Conservation (phyloP, 1,140 invertebrate genomes). For the Caenorhabditis latens region DNA sequence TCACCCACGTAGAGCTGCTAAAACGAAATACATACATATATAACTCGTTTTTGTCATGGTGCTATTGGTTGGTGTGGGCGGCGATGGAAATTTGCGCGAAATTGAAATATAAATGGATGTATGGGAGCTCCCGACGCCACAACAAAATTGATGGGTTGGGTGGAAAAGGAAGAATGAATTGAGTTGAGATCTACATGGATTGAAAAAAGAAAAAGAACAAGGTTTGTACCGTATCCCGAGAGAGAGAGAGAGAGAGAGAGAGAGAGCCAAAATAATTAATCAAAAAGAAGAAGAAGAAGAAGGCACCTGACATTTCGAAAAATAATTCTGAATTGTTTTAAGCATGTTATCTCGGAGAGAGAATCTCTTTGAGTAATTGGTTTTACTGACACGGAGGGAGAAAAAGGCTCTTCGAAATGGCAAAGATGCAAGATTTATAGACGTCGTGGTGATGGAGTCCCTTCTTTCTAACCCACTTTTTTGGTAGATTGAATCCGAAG, state of each 20-base stretch:
- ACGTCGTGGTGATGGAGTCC: not conserved
- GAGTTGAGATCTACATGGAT: not conserved
- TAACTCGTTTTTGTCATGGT: constrained; percentile 45
- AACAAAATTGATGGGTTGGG: constrained; percentile 19
- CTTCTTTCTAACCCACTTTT: not conserved
- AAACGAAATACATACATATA: constrained; percentile 51
- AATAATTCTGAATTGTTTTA: not conserved
- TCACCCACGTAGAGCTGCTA: not conserved
- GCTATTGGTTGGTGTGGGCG: not conserved
- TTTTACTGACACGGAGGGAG: not conserved
- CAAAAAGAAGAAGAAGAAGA: not conserved
- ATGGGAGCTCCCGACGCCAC: not conserved
- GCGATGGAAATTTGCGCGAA: constrained; percentile 21
- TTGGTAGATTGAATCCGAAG: constrained; percentile 20
- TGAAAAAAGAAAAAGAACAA: not conserved
- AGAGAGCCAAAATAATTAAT: not conserved
- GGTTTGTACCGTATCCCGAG: not conserved
- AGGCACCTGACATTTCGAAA: not conserved
- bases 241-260: not conserved
- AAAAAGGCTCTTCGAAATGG: constrained; percentile 36
- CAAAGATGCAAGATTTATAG: constrained; percentile 53
- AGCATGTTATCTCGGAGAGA: not conserved
- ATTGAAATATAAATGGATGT: constrained; percentile 52
- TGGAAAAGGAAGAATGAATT: not conserved
- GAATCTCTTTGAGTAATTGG: constrained; percentile 19